Conservation (phyloP, 2,797 vertebrate genomes). For the Garrulus glandarius region DNA sequence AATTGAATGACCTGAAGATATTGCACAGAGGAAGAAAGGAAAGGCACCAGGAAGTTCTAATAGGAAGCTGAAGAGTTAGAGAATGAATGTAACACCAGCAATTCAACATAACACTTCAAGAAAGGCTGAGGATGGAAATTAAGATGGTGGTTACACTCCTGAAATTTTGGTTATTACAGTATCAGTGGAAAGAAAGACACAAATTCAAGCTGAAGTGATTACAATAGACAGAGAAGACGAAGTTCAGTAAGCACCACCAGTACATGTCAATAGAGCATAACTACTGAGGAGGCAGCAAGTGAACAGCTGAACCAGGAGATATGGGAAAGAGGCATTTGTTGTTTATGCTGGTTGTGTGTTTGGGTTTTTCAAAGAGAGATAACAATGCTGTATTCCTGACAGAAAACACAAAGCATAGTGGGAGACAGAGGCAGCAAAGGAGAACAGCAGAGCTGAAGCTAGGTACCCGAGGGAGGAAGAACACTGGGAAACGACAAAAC, state of each 20-base stretch:
- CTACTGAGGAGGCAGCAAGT: background rate
- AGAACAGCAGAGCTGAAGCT: background rate
- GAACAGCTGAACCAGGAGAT: background rate
- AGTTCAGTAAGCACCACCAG: background rate
- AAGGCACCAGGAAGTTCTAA: background rate
- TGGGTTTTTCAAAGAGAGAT: background rate
- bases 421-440: background rate
- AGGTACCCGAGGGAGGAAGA: background rate
- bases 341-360: background rate
- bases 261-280: rapidly evolving
- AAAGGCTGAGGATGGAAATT: background rate
- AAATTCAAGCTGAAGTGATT: background rate
- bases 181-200: background rate
- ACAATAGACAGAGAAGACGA: background rate
- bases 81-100: background rate
- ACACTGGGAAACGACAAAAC: background rate
- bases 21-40: background rate
- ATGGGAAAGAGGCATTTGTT: background rate
- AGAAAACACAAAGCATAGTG: background rate
- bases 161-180: background rate
- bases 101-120: background rate
- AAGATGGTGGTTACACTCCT: background rate
- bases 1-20: background rate
- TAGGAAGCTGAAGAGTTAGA: background rate
- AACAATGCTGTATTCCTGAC: background rate